Base-by-base conservation (phyloP, 2,888 invertebrate species). In the Notodonta ziczac region DNA sequence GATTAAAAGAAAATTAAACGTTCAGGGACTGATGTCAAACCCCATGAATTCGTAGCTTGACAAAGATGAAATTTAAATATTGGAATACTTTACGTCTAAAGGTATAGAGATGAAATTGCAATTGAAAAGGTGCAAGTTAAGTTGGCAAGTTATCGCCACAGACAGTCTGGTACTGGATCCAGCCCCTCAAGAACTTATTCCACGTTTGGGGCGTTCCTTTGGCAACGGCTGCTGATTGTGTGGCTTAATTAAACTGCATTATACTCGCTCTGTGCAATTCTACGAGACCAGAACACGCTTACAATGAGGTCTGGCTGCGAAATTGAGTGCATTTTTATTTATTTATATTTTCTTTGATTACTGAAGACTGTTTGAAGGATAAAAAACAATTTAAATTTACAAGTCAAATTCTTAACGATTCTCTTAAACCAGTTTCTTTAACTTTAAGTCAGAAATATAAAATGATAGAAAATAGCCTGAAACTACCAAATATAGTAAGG, bases 1-100 rank as follows among this genome's bases (percentile, higher is more conserved):
- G 91, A 92, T 93, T 92, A 93, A 92, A 93, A 92, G 92, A 93
- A 92, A 93, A 92, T 92, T 92, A 92, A 92, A 91, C 88, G 89
- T 84, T 85, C 81, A 82, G 78, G 84, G 84, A 85, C 82, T 82
- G 83, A 85, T 89, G 88, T 88, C 90, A 90, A 81, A 87, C 86
- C 86, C 91, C 82, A 87, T 83, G 79, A 80, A 80, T 76, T 69
- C 70, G 70, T 78, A 74, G 76, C 62, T 67, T 71, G 68, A 59
- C 66, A 69, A 70, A 52, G 10, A 35, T 58, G 59, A 57, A 51
- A 14, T 55, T 10, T 54, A 35, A 56, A 4, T 3, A 44, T 0
- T 10, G 7, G 14, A 54, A 58, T 53, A 44, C 61, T 69, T 73
- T 87, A 83, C 67, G 51, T 0, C 0, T 4, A 42, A 32, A 3